These are phyloP conservation scores for Pseudochaenichthys georgianus DNA, from an alignment of 2,797 vertebrate genomes.

Conservation along the genomic window DNA sequence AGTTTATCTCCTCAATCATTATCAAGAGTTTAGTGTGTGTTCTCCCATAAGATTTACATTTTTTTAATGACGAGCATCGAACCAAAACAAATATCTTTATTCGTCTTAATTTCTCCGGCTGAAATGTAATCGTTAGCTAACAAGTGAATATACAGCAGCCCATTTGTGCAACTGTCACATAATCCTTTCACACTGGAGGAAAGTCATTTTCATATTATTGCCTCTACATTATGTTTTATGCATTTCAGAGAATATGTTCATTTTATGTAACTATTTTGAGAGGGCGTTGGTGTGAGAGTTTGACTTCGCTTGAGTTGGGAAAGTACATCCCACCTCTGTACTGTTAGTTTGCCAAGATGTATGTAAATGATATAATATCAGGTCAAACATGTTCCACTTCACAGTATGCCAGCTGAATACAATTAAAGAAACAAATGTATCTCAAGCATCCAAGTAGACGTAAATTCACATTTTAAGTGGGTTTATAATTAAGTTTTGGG, in stretches of 20 bases:
- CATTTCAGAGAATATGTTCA: not conserved
- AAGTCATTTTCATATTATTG: conserved; percentile 2
- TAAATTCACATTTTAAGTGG: not conserved
- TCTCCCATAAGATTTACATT: conserved; percentile 14
- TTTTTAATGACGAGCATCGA: conserved; percentile 28
- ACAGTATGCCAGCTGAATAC: not conserved
- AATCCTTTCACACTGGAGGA: conserved; percentile 36
- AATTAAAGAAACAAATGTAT: not conserved
- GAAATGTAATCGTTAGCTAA: conserved; percentile 46
- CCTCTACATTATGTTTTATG: not conserved
- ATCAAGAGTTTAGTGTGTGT: not conserved
- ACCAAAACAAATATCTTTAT: conserved; percentile 45
- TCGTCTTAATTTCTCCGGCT: conserved; percentile 44
- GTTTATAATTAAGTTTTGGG: too few relatives aligned
- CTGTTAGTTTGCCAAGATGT: not conserved
- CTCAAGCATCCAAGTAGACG: not conserved
- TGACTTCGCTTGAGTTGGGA: not conserved
- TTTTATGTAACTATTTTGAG: not conserved
- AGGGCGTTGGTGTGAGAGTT: not conserved
- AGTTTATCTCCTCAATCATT: conserved; percentile 5
- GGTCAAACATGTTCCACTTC: not conserved
- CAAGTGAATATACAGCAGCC: conserved; percentile 40
- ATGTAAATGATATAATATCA: not conserved
- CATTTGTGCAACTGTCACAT: conserved; percentile 50
- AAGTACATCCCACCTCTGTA: not conserved